Evolutionary conservation across 2,888 invertebrate species (phyloP).

Genomic region (Acanthosepion lycidas): DNA sequence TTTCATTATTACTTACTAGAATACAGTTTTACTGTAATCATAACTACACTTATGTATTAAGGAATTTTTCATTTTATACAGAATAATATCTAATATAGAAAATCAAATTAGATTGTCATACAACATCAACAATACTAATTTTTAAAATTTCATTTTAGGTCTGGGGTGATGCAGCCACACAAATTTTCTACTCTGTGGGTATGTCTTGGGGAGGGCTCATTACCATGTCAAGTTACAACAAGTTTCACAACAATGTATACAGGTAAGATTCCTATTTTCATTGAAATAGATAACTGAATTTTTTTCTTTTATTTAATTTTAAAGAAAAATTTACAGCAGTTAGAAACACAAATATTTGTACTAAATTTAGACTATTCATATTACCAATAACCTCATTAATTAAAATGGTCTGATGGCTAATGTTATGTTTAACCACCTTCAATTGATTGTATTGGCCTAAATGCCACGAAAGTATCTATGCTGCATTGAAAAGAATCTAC

Average conservation of each 20-base stretch:
- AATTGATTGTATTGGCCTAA: no score
- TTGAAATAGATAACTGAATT: background rate
- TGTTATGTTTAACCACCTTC: no score
- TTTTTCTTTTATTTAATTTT: background rate
- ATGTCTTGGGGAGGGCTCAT: constrained; percentile 70
- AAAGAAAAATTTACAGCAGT: background rate
- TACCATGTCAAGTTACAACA: constrained; percentile 66
- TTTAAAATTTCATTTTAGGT: constrained; percentile 55
- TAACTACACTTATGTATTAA: no score
- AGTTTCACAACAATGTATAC: constrained; percentile 68
- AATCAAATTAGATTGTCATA: no score
- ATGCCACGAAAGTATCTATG: no score
- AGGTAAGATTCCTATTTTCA: constrained; percentile 55
- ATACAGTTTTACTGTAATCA: no score
- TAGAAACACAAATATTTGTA: background rate
- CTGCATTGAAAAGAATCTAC: no score
- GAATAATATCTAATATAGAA: no score
- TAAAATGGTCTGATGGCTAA: no score
- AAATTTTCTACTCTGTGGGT: constrained; percentile 71
- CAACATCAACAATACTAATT: background rate
- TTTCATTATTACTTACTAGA: no score
- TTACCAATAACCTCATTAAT: no score
- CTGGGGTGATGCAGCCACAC: constrained; percentile 71
- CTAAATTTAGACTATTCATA: background rate
- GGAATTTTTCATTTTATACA: no score